Base-by-base conservation (phyloP, 2,797 vertebrate species). In the Neostethus bicornis region DNA sequence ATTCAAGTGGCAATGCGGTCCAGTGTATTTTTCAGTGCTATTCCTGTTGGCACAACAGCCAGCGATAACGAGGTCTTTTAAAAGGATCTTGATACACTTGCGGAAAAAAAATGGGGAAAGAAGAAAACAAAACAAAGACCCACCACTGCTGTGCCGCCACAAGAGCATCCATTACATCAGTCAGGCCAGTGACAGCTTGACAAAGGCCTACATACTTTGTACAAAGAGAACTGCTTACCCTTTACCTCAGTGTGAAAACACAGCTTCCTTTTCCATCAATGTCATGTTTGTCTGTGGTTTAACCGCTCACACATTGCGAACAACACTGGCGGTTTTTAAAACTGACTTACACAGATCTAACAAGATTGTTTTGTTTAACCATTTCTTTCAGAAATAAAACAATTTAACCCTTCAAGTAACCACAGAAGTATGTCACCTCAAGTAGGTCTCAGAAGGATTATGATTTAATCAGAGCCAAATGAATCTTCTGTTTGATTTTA, bases 221-320 rank as follows among this genome's bases (percentile, higher is more conserved):
- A 66, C 60, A 46, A 47, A 66, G 43, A 37, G 24, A 79, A 73
- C 64, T 47, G 48, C 42, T 57, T 45, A 24, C 74, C 46, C 54
- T 70, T 73, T 66, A 61, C 56, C 44, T 72, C 46, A 43, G 31
- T 37, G 43, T 44, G 51, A 71, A 78, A 81, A 80, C 67, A 66
- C 45, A 59, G 64, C 21, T 46, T 75, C 54, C 71, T 69, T 74
- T 81, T 79, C 71, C 62, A 63, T 79, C 66, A 73, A 32, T 7
- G 50, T 16, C 51, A 48, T 51, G 73, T 75, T 57, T 53, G 54
- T 79, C 75, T 76, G 49, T 57, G 32, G 37, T 61, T 57, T 67
- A 79, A 63, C 51, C 32, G 48, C 58, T 67, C 63, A 28, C 70
- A 62, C 68, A 66, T 34, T 42, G 14, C 28, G 24, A 67, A 39